These are phyloP conservation scores for Galbula dea DNA, from an alignment of 2,113 vertebrate species.

Conservation along the genomic window DNA sequence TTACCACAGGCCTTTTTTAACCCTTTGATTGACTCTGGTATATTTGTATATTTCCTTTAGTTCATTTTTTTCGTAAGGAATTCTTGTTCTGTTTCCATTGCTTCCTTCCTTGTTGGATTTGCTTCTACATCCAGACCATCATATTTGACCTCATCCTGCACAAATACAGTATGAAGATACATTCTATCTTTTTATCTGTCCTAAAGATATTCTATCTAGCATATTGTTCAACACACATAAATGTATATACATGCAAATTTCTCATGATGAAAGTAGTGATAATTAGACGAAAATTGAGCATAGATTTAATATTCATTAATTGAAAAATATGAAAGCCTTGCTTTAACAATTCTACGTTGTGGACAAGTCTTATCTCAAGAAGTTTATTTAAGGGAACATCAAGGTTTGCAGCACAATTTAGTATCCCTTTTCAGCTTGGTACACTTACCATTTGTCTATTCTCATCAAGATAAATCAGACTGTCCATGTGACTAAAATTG, in stretches of 20 bases:
- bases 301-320: background rate
- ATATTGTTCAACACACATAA: background rate
- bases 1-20: background rate
- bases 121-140: background rate
- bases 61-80: background rate
- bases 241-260: background rate
- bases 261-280: background rate
- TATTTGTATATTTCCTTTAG: background rate
- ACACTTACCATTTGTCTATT: background rate
- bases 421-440: background rate
- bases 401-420: background rate
- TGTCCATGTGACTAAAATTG: background rate
- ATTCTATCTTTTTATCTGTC: background rate
- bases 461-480: background rate
- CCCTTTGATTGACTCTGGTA: background rate
- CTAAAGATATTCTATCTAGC: background rate
- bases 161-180: background rate
- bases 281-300: background rate
- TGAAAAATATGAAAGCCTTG: background rate
- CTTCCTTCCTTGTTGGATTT: background rate
- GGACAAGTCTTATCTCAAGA: background rate
- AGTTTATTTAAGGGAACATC: background rate
- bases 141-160: background rate
- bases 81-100: background rate
- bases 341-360: background rate